These are phyloP conservation scores for Bellardia pandia DNA, from an alignment of 2,888 invertebrate species.

Conservation along the genomic window DNA sequence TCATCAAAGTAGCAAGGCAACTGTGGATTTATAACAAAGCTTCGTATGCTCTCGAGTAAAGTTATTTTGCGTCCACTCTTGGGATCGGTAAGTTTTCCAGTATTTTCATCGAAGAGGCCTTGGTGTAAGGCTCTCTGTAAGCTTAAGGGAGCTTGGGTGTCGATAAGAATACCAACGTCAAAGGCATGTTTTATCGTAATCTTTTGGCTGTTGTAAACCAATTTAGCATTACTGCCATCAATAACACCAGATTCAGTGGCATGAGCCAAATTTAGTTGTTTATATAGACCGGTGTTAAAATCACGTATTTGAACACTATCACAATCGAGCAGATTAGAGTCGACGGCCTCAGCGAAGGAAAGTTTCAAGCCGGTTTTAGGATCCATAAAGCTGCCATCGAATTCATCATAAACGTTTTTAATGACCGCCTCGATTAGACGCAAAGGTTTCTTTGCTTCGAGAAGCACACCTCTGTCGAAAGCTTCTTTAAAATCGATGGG, in stretches of 20 bases:
- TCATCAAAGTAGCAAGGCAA: conserved; percentile 92
- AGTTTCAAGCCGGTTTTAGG: conserved; percentile 91
- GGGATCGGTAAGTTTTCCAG: conserved; percentile 93
- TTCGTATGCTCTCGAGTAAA: conserved; percentile 92
- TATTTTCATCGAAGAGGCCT: conserved; percentile 92
- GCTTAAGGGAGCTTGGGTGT: conserved; percentile 92
- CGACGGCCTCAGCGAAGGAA: conserved; percentile 92
- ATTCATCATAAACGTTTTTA: conserved; percentile 91
- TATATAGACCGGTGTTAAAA: conserved; percentile 90
- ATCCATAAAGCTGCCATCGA: conserved; percentile 92
- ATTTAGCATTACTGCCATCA: conserved; percentile 88
- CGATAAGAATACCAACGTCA: conserved; percentile 91
- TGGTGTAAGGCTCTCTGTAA: conserved; percentile 93
- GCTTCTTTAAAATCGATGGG: conserved; percentile 92
- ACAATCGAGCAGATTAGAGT: conserved; percentile 91
- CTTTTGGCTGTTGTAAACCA: conserved; percentile 87
- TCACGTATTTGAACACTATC: conserved; percentile 93
- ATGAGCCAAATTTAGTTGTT: conserved; percentile 90
- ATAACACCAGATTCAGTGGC: conserved; percentile 91
- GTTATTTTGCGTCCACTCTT: conserved; percentile 91
- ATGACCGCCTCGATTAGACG: conserved; percentile 92
- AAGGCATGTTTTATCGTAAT: conserved; percentile 91
- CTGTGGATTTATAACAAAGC: conserved; percentile 91
- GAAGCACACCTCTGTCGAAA: conserved; percentile 91
- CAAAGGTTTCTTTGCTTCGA: conserved; percentile 92